Conservation (phyloP, 1,140 invertebrate species). For the Diorhabda elongata region DNA sequence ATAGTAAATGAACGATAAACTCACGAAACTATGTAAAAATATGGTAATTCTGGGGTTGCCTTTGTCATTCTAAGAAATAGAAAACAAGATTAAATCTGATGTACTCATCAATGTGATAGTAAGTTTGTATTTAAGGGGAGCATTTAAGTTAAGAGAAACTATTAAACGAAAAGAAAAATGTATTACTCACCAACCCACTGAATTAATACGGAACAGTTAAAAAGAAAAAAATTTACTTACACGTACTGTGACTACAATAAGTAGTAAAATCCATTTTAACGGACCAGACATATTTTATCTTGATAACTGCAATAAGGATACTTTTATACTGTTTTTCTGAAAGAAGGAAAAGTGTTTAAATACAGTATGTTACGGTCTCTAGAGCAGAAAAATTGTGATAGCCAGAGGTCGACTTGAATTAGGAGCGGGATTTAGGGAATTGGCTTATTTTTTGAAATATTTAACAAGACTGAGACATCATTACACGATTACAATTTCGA, state of each 20-base stretch:
- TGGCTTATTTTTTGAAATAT: slow-evolving; percentile 10
- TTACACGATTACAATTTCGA: no score
- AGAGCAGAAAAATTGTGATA: slow-evolving; percentile 26
- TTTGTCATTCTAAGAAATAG: no score
- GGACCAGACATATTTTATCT: slow-evolving; percentile 17
- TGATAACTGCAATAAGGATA: slow-evolving; percentile 10
- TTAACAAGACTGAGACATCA: background rate
- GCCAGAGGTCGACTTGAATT: slow-evolving; percentile 35
- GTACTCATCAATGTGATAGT: no score
- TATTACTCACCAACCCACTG: no score
- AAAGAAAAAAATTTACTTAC: slow-evolving; percentile 3
- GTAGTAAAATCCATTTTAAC: slow-evolving; percentile 21
- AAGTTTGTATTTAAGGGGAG: no score
- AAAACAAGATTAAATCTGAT: no score
- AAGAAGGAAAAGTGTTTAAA: slow-evolving; percentile 26
- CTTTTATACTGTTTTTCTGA: slow-evolving; percentile 8
- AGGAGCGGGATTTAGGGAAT: slow-evolving; percentile 41
- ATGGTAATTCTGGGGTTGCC: no score
- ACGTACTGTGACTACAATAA: slow-evolving; percentile 4
- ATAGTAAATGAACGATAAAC: no score
- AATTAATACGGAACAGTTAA: no score
- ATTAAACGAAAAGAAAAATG: no score
- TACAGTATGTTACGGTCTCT: slow-evolving; percentile 28
- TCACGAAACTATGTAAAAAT: no score
- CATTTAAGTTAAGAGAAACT: no score